Evolutionary conservation across 2,888 invertebrate species (phyloP).

Genomic region (Drosophila glabriapex): DNA sequence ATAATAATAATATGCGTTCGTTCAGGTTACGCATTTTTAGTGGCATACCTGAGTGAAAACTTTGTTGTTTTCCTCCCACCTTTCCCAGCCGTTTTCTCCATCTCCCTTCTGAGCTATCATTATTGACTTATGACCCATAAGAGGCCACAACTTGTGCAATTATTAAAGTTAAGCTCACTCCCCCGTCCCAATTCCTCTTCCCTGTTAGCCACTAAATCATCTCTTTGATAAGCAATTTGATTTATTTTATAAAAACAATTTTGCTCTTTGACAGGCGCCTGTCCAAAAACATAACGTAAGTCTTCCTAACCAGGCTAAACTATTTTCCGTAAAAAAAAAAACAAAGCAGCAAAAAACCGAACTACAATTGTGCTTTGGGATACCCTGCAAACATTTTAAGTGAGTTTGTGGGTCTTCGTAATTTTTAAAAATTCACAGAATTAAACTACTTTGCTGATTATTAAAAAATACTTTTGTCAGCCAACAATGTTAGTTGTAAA

Average conservation of each 20-base stretch:
- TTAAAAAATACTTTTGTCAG: background rate
- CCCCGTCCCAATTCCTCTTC: background rate
- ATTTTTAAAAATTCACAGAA: background rate
- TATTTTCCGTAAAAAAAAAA: constrained; percentile 61
- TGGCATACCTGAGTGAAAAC: constrained; percentile 60
- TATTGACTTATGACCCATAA: constrained; percentile 79
- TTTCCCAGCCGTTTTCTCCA: background rate
- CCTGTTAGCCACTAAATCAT: constrained; percentile 68
- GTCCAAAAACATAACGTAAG: constrained; percentile 50
- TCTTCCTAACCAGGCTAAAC: constrained; percentile 60
- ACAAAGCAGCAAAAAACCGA: constrained; percentile 25
- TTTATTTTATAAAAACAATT: constrained; percentile 77
- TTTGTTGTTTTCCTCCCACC: constrained; percentile 35
- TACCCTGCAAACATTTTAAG: constrained; percentile 17
- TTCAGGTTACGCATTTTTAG: constrained; percentile 75
- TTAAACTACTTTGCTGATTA: background rate
- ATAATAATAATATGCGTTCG: constrained; percentile 81
- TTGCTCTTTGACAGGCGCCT: constrained; percentile 68
- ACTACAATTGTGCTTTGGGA: background rate
- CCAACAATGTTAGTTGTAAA: background rate
- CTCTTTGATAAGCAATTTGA: constrained; percentile 81
- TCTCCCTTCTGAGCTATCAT: constrained; percentile 31
- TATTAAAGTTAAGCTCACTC: constrained; percentile 70
- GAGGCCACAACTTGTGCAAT: constrained; percentile 78
- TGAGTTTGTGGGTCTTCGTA: background rate